Conservation (phyloP, 2,797 vertebrate genomes). For the Acanthurus leucopareius region DNA sequence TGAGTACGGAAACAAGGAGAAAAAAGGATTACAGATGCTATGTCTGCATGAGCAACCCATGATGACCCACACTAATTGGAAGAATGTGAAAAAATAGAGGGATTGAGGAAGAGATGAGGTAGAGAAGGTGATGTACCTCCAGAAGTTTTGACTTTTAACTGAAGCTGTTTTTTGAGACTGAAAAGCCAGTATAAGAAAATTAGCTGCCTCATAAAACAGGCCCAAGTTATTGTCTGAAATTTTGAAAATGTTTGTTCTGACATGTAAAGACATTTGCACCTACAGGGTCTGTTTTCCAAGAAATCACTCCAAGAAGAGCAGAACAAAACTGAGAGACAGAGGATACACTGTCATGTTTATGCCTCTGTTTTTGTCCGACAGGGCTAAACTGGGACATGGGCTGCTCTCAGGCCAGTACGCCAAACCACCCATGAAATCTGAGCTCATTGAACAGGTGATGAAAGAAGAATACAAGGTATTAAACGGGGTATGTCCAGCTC, state of each 20-base stretch:
- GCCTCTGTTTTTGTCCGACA: conserved; percentile 76
- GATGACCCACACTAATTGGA: background rate
- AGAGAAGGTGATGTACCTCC: background rate
- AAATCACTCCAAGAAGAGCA: background rate
- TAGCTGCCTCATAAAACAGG: background rate
- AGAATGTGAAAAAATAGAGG: background rate
- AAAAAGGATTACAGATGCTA: background rate
- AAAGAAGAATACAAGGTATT: conserved; percentile 99
- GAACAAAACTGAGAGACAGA: conserved; percentile 1
- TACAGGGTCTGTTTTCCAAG: background rate
- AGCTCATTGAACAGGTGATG: conserved; percentile 99
- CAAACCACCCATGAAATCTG: conserved; percentile 97
- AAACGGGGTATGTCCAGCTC: conserved; percentile 84
- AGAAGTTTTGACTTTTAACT: background rate
- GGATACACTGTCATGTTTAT: conserved; percentile 9
- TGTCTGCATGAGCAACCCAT: background rate
- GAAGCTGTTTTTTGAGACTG: background rate
- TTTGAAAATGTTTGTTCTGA: background rate
- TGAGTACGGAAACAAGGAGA: too few relatives aligned
- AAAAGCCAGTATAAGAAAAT: background rate
- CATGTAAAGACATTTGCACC: too few relatives aligned
- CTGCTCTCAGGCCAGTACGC: conserved; percentile 97
- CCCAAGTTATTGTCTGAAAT: background rate
- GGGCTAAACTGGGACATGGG: conserved; percentile 97
- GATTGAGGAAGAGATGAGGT: background rate